Conservation (phyloP, 2,797 vertebrate genomes). For the Sebastes kiyomatsui region DNA sequence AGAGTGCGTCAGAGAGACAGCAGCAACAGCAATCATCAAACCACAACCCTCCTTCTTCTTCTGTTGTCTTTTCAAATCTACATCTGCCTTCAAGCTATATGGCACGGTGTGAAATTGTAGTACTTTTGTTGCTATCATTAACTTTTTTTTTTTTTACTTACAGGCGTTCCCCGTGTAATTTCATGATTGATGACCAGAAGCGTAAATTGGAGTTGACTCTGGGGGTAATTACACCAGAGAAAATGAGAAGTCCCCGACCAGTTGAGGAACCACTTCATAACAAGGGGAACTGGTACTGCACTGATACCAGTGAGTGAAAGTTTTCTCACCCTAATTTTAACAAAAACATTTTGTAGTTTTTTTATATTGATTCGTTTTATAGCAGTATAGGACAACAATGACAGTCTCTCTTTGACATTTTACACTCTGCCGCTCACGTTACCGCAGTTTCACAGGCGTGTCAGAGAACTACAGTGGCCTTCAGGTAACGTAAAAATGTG, state of each 20-base stretch:
- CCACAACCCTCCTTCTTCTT: neutral
- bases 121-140: neutral
- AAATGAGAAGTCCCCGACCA: neutral
- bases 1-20: constrained; percentile 64
- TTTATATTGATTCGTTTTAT: too few species aligned
- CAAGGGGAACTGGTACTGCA: too few species aligned
- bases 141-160: neutral
- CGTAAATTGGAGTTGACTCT: neutral
- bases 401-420: neutral
- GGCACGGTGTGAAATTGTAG: constrained; percentile 77
- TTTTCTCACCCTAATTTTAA: too few species aligned
- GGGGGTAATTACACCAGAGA: neutral
- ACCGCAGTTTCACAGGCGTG: too few species aligned
- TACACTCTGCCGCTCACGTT: too few species aligned
- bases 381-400: neutral
- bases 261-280: neutral
- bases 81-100: neutral
- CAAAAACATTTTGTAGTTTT: neutral
- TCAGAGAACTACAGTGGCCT: too few species aligned
- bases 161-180: neutral
- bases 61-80: neutral
- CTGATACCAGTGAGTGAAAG: too few species aligned
- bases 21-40: constrained; percentile 64
- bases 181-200: neutral
- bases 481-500: too few species aligned